Evolutionary conservation across 2,797 vertebrate species (phyloP).

Genomic region (Leuciscus waleckii): DNA sequence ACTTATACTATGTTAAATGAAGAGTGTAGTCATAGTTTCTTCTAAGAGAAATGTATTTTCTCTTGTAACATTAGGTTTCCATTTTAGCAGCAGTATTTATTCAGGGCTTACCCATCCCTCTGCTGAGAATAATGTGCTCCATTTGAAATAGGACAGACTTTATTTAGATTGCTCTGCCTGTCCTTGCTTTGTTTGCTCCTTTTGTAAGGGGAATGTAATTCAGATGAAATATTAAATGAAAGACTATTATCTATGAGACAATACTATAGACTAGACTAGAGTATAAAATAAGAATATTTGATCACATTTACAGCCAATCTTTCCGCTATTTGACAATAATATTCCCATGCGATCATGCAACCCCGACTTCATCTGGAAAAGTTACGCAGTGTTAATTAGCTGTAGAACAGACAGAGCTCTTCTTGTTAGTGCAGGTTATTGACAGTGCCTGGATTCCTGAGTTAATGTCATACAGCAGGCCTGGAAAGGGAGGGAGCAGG

Average conservation of each 20-base stretch:
- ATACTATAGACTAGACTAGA: background rate
- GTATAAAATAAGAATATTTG: background rate
- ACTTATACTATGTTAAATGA: slow-evolving; percentile 36
- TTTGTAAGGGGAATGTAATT: slow-evolving; percentile 4
- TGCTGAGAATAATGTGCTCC: slow-evolving; percentile 47
- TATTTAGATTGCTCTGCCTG: slow-evolving; percentile 42
- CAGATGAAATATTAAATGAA: background rate
- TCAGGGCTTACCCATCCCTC: slow-evolving; percentile 7
- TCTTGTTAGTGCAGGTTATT: slow-evolving; percentile 60
- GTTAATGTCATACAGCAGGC: slow-evolving; percentile 29
- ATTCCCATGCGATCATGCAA: background rate
- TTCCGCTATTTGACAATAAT: background rate
- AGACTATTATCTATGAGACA: background rate
- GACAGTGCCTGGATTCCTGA: slow-evolving; percentile 57
- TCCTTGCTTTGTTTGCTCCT: background rate
- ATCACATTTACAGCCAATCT: background rate
- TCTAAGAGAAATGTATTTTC: slow-evolving; percentile 23
- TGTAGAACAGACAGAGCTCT: slow-evolving; percentile 38
- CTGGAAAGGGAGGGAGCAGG: slow-evolving; percentile 1
- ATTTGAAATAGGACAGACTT: slow-evolving; percentile 51
- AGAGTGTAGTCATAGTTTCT: slow-evolving; percentile 20
- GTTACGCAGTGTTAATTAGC: slow-evolving; percentile 39
- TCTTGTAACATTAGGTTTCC: slow-evolving; percentile 32
- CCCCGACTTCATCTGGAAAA: background rate
- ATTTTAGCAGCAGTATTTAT: slow-evolving; percentile 41